Evolutionary conservation across 1,140 invertebrate species (phyloP).

Genomic region (Drosophila nigrodunni): DNA sequence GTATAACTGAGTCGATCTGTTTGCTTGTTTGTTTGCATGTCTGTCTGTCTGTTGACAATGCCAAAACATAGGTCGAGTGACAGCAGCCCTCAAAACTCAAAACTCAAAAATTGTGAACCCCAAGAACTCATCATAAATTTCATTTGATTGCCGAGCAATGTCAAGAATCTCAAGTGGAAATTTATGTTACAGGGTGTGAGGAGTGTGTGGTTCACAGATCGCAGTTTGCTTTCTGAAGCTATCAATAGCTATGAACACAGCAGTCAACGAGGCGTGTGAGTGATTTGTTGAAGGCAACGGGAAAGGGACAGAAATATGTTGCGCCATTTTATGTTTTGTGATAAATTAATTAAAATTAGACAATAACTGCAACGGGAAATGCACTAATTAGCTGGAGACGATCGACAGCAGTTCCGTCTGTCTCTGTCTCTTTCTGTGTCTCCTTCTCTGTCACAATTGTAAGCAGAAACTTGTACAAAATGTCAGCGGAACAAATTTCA

Average conservation of each 20-base stretch:
- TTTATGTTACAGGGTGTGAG: constrained; percentile 53
- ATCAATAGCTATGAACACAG: constrained; percentile 35
- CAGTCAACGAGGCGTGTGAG: constrained; percentile 75
- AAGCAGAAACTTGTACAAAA: constrained; percentile 65
- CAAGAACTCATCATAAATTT: constrained; percentile 70
- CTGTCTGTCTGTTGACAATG: constrained; percentile 62
- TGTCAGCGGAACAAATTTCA: constrained; percentile 83
- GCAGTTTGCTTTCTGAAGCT: constrained; percentile 12
- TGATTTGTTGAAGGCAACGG: constrained; percentile 62
- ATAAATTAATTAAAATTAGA: constrained; percentile 84
- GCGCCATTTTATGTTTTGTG: constrained; percentile 77
- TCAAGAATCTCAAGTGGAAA: constrained; percentile 68
- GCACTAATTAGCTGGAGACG: constrained; percentile 73
- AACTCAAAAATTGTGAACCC: not conserved
- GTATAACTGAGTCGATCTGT: constrained; percentile 4
- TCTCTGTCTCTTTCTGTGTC: not conserved
- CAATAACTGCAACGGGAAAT: constrained; percentile 73
- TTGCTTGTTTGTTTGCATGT: constrained; percentile 50
- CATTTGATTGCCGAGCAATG: constrained; percentile 70
- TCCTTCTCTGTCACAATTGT: constrained; percentile 21
- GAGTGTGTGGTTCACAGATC: not conserved
- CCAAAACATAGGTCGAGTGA: constrained; percentile 50
- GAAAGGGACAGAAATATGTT: constrained; percentile 44
- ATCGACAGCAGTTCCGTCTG: constrained; percentile 55
- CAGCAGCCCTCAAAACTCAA: constrained; percentile 3